phyloP scores from a whole-genome alignment of 2,888 invertebrate genomes.

The Pollenia amentaria region DNA sequence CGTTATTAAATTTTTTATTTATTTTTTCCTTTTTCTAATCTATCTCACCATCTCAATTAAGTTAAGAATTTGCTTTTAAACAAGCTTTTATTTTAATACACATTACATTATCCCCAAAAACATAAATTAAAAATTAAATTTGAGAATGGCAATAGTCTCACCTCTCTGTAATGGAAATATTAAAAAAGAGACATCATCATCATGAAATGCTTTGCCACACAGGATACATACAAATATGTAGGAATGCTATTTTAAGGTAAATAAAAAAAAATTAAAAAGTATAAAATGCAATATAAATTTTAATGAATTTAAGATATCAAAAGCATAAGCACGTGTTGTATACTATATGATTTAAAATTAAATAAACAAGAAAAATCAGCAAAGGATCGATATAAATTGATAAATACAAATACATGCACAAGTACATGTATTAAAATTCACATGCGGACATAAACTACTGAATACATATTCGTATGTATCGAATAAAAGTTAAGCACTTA shows the following conservation, averaged over 20 bases:
- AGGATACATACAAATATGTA: not conserved
- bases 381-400: not conserved
- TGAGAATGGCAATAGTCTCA: not conserved
- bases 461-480: too few species aligned
- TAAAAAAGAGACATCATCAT: not conserved
- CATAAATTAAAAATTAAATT: not conserved
- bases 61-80: not conserved
- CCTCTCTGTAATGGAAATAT: conserved; percentile 24
- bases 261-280: not conserved
- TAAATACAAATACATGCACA: not conserved
- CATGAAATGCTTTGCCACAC: not conserved
- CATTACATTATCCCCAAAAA: not conserved
- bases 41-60: too few species aligned
- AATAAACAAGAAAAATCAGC: conserved; percentile 19
- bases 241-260: not conserved
- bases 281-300: conserved; percentile 19
- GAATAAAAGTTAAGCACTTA: too few species aligned
- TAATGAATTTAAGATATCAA: conserved; percentile 10
- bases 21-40: too few species aligned
- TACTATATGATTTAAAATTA: conserved; percentile 25
- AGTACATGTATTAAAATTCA: too few species aligned
- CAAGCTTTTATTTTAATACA: not conserved
- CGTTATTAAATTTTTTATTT: too few species aligned
- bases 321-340: conserved; percentile 16
- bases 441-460: too few species aligned